Conservation (phyloP, 2,113 vertebrate genomes). For the Caretta caretta region DNA sequence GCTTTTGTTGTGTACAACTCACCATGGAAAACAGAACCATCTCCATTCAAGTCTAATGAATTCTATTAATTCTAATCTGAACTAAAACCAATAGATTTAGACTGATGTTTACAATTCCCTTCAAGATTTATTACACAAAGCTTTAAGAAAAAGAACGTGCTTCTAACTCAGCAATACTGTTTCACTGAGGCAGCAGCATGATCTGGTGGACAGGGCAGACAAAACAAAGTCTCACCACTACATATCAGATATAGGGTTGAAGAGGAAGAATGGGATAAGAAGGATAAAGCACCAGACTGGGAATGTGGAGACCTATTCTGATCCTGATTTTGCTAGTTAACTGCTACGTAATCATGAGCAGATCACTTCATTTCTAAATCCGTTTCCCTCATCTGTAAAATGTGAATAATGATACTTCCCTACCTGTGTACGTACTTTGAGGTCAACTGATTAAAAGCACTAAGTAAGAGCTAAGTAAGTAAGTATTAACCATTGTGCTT, state of each 20-base stretch:
- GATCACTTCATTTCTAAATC: neutral
- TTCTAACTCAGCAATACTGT: neutral
- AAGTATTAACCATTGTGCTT: neutral
- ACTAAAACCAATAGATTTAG: neutral
- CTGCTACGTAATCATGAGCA: neutral
- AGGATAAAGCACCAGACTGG: neutral
- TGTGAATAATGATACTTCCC: neutral
- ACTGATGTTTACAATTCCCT: neutral
- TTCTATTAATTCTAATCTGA: neutral
- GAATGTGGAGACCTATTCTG: neutral
- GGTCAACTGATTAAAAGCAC: neutral
- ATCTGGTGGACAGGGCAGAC: fast-evolving
- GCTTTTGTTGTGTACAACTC: neutral
- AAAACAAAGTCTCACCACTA: neutral
- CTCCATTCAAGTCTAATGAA: neutral
- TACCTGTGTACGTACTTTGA: neutral
- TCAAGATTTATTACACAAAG: neutral
- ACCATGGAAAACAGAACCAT: neutral
- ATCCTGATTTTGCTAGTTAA: neutral
- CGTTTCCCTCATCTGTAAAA: neutral
- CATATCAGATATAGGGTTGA: neutral
- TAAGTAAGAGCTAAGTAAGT: neutral
- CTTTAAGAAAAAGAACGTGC: neutral
- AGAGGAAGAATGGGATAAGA: neutral
- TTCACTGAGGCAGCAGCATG: neutral